These are phyloP conservation scores for Mohoua ochrocephala DNA, from an alignment of 2,113 vertebrate genomes.

Conservation along the genomic window DNA sequence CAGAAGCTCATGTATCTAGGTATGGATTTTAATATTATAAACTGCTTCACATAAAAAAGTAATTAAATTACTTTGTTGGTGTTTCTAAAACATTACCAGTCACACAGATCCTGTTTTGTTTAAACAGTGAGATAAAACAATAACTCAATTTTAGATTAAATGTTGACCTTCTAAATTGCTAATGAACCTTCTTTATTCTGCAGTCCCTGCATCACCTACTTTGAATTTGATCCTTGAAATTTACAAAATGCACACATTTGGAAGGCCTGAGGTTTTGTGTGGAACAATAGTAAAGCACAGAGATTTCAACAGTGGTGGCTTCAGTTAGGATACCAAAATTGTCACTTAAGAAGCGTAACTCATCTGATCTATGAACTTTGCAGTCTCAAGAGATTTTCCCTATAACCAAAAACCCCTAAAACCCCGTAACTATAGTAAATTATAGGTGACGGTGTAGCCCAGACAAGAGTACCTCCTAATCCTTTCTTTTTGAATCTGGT, in stretches of 20 bases:
- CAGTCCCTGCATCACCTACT: not conserved
- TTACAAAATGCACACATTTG: not conserved
- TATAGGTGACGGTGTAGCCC: not conserved
- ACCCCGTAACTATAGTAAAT: not conserved
- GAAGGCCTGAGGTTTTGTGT: not conserved
- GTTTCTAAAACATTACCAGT: not conserved
- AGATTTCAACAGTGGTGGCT: not conserved
- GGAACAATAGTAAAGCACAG: not conserved
- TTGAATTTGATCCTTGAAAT: not conserved
- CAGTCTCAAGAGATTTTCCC: not conserved
- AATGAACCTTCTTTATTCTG: not conserved
- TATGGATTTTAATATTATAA: not conserved
- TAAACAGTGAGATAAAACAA: not conserved
- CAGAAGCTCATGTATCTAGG: not conserved
- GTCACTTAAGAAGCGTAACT: not conserved
- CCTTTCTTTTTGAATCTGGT: not conserved
- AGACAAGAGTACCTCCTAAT: not conserved
- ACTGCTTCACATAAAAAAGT: not conserved
- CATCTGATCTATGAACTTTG: not conserved
- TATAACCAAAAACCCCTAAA: not conserved
- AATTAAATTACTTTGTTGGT: not conserved
- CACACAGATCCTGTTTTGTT: not conserved
- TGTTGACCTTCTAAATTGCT: not conserved
- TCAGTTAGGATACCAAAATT: not conserved
- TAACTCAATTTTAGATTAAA: not conserved